Percentiles rank a stretch among this genome's conserved stretches.
Evolutionary conservation across 1,140 invertebrate species (phyloP).

Genomic region (Plodia interpunctella): DNA sequence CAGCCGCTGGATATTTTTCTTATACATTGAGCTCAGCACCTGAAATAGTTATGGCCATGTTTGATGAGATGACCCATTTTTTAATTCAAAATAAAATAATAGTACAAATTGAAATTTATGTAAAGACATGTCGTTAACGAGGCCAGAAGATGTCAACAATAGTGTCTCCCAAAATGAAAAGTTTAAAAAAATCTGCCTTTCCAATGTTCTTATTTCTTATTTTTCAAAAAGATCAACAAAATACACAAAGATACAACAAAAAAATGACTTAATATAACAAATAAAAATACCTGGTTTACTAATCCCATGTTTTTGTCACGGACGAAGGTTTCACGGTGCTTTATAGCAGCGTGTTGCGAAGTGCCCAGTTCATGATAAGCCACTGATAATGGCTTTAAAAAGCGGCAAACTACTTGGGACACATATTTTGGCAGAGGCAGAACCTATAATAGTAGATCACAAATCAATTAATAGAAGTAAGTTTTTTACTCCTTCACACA

Average conservation of each 20-base stretch:
- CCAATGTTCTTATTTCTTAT: no score
- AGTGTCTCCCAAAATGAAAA: no score
- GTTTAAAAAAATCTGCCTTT: no score
- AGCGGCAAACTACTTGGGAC: constrained; percentile 91
- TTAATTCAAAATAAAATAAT: no score
- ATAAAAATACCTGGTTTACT: constrained; percentile 81
- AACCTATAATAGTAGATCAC: constrained; percentile 72
- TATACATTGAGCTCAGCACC: constrained; percentile 92
- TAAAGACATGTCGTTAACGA: no score
- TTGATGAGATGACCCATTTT: no score
- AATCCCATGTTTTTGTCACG: constrained; percentile 91
- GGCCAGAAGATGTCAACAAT: no score
- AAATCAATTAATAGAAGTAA: not conserved
- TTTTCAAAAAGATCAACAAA: no score
- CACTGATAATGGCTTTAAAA: constrained; percentile 93
- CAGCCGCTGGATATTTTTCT: constrained; percentile 97
- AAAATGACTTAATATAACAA: constrained; percentile 3
- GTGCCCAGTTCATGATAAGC: constrained; percentile 94
- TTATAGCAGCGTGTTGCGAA: constrained; percentile 87
- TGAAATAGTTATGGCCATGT: constrained; percentile 60
- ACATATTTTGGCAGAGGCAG: constrained; percentile 92
- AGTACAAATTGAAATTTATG: no score
- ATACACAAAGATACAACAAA: no score
- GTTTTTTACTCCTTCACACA: no score
- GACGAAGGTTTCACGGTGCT: constrained; percentile 88